Base-by-base conservation (phyloP, 2,797 vertebrate genomes). In the Hapalemur alaotrensis region DNA sequence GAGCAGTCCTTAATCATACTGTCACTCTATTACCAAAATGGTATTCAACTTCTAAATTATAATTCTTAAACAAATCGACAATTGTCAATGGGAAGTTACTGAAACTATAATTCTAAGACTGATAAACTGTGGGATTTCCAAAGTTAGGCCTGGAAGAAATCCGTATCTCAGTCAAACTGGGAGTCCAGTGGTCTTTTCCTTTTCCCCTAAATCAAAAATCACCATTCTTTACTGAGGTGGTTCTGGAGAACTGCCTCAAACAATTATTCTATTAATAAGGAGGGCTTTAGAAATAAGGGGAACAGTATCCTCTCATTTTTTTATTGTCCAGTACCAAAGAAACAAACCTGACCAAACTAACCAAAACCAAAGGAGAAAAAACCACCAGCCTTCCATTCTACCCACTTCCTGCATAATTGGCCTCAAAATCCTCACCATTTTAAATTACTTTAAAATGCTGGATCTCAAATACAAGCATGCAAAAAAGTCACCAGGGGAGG, bases 341-440 rank as follows among this genome's bases (percentile, higher is more conserved):
- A 91, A 85, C 48, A 57, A 89, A 93, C 35, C 13, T 79, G 12
- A 72, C 22, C 41, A 73, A 79, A 69, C 5, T 63, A 82, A 65
- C 48, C 13, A 50, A 86, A 90, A 69, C 38, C 86, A 83, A 81
- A 84, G 41, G 38, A 89, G 57, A 95, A 92, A 93, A 89, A 78
- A 78, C 2, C 46, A 81, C 32, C 41, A 57, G 76, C 43, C 73
- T 85, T 67, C 25, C 3, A 38, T 57, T 82, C 38, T 65, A 85
- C 48, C 10, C 13, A 81, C 43, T 72, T 72, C 46, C 76, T 28
- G 73, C 5, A 23, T 41, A 84, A 89, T 5, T 7, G 63, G 3
- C 28, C n/a, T 89, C n/a, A 79, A 94, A 89, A 84, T 43, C 23
- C 18, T 22, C n/a, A 82, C 10, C 14, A 87, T 79, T 95, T 91